Evolutionary conservation across 2,797 vertebrate species (phyloP).

Genomic region (Basileuterus tristriatus): DNA sequence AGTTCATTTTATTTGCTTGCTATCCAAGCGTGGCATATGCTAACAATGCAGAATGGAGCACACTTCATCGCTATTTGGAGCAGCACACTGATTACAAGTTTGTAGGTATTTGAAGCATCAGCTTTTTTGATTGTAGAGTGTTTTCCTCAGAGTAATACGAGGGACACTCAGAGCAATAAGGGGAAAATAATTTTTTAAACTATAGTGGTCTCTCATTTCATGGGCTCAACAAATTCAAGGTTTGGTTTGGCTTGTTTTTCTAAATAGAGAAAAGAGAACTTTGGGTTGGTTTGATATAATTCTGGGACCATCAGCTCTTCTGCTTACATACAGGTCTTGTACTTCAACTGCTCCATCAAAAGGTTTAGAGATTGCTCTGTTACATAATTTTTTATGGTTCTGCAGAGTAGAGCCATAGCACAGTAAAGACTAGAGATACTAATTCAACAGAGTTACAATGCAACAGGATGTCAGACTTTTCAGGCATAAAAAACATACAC

Average conservation of each 20-base stretch:
- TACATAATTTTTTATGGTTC: background rate
- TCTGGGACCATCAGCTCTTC: background rate
- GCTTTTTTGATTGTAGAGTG: background rate
- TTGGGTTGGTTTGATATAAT: background rate
- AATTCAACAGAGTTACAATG: background rate
- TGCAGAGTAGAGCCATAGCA: background rate
- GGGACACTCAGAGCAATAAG: background rate
- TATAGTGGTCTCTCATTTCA: fast-evolving
- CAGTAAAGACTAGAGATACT: background rate
- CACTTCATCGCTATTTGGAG: background rate
- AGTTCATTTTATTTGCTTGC: background rate
- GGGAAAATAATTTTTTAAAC: background rate
- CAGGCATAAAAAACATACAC: background rate
- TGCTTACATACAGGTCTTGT: background rate
- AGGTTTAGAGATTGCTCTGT: background rate
- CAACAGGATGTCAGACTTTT: background rate
- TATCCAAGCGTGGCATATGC: background rate
- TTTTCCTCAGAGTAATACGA: background rate
- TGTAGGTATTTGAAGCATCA: background rate
- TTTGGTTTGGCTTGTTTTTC: background rate
- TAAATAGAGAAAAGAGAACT: background rate
- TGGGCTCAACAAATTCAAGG: background rate
- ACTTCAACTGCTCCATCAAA: background rate
- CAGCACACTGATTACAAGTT: background rate
- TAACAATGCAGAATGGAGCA: background rate